A percentile compares a stretch with the other conserved stretches of the same genome.
phyloP scores from a whole-genome alignment of 92 coral and sea anemone species.

The Anthopleura xanthogrammica region DNA sequence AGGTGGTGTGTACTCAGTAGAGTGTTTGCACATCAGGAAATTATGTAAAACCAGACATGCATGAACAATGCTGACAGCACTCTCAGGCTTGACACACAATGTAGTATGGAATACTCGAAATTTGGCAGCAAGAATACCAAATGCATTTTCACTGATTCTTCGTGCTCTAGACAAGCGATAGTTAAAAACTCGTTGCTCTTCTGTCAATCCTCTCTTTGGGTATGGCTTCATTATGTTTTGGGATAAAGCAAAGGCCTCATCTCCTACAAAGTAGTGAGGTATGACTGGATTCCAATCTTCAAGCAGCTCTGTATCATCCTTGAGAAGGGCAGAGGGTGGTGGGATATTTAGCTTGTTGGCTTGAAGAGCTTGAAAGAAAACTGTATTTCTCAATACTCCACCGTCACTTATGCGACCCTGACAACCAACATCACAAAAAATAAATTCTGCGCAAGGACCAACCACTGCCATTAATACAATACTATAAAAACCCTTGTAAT shows the following conservation, averaged over 20 bases:
- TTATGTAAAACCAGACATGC: too few species aligned
- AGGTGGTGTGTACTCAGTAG: too few species aligned
- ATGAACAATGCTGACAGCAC: too few species aligned
- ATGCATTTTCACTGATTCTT: conserved; percentile 36
- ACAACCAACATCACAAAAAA: conserved; percentile 54
- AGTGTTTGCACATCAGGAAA: too few species aligned
- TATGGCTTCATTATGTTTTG: conserved; percentile 43
- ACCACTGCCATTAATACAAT: too few species aligned
- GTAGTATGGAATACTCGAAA: too few species aligned
- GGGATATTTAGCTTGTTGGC: conserved; percentile 35
- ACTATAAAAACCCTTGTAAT: too few species aligned
- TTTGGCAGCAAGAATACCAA: conserved; percentile 48
- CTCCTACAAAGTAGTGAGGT: conserved; percentile 54
- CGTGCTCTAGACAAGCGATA: conserved; percentile 48
- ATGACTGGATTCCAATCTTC: conserved; percentile 35
- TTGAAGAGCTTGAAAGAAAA: conserved; percentile 54
- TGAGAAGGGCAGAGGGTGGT: too few species aligned
- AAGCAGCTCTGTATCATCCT: conserved; percentile 14
- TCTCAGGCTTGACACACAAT: too few species aligned
- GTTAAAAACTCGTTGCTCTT: conserved; percentile 38
- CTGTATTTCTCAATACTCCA: conserved; percentile 47
- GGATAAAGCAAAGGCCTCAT: conserved; percentile 50
- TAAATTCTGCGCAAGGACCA: too few species aligned
- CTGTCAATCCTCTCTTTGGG: conserved; percentile 45
- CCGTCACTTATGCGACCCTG: conserved; percentile 62